Evolutionary conservation across 2,888 invertebrate species (phyloP).

Genomic region (Melolontha melolontha): DNA sequence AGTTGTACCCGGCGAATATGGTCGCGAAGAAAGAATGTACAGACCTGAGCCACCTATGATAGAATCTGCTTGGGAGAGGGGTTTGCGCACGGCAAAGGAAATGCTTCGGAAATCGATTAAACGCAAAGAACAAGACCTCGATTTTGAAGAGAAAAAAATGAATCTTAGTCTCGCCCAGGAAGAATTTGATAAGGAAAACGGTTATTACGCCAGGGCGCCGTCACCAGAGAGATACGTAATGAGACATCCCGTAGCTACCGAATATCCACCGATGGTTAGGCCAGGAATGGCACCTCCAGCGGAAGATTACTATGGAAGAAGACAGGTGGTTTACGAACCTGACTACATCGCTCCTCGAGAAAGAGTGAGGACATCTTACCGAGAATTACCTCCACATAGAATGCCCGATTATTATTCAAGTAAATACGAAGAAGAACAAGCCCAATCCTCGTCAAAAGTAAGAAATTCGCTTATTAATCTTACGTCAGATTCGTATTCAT

Average conservation of each 20-base stretch:
- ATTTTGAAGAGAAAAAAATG: slow-evolving; percentile 95
- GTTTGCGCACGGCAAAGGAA: slow-evolving; percentile 95
- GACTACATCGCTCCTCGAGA: slow-evolving; percentile 61
- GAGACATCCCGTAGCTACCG: slow-evolving; percentile 58
- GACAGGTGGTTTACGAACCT: slow-evolving; percentile 64
- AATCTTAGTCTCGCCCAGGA: slow-evolving; percentile 86
- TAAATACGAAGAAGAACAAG: slow-evolving; percentile 67
- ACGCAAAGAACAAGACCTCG: slow-evolving; percentile 93
- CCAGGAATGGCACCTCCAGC: slow-evolving; percentile 51
- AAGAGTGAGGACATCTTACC: slow-evolving; percentile 65
- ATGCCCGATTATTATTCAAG: slow-evolving; percentile 68
- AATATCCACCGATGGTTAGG: slow-evolving; percentile 54
- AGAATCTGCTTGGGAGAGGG: slow-evolving; percentile 97
- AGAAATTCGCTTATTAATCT: no score
- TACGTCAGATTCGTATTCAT: background rate
- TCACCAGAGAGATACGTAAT: slow-evolving; percentile 62
- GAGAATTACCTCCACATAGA: slow-evolving; percentile 69
- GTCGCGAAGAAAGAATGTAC: slow-evolving; percentile 66
- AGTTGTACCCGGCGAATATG: slow-evolving; percentile 72
- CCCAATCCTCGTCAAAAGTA: slow-evolving; percentile 40
- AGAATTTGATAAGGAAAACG: slow-evolving; percentile 80
- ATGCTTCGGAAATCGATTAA: slow-evolving; percentile 91
- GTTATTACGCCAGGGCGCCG: slow-evolving; percentile 64
- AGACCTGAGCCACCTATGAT: slow-evolving; percentile 72
- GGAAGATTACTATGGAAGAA: slow-evolving; percentile 60